phyloP scores from a whole-genome alignment of 2,797 vertebrate species.

The Hypotaenidia okinawae region DNA sequence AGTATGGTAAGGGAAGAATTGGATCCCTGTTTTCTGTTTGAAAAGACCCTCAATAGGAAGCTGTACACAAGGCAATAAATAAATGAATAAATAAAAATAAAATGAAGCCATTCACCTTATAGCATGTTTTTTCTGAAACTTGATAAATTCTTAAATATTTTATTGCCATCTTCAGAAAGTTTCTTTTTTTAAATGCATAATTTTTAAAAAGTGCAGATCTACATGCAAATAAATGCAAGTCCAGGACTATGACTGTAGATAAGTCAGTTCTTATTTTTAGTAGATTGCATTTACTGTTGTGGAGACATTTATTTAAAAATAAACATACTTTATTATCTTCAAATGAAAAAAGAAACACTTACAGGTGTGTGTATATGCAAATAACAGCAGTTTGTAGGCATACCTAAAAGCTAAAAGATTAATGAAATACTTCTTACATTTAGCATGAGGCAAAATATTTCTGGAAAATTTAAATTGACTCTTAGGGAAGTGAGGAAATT shows the following conservation, averaged over 20 bases:
- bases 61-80: not conserved
- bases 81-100: not conserved
- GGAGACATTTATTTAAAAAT: not conserved
- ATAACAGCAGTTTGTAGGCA: not conserved
- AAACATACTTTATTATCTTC: not conserved
- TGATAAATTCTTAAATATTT: not conserved
- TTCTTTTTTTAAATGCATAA: not conserved
- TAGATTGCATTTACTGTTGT: not conserved
- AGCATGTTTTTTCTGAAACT: not conserved
- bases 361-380: fast-evolving
- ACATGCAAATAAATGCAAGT: not conserved
- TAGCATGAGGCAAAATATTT: not conserved
- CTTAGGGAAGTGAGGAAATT: fast-evolving
- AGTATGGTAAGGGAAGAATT: not conserved
- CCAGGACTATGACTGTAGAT: not conserved
- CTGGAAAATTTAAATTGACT: not conserved
- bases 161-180: not conserved
- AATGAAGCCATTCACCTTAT: not conserved
- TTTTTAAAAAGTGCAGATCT: not conserved
- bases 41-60: not conserved
- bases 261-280: not conserved
- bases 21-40: not conserved
- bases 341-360: not conserved
- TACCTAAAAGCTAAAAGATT: not conserved
- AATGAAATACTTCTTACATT: not conserved